These are phyloP conservation scores for Scelioninae gen. 1 DNA, from an alignment of 2,888 invertebrate species.

Conservation along the genomic window DNA sequence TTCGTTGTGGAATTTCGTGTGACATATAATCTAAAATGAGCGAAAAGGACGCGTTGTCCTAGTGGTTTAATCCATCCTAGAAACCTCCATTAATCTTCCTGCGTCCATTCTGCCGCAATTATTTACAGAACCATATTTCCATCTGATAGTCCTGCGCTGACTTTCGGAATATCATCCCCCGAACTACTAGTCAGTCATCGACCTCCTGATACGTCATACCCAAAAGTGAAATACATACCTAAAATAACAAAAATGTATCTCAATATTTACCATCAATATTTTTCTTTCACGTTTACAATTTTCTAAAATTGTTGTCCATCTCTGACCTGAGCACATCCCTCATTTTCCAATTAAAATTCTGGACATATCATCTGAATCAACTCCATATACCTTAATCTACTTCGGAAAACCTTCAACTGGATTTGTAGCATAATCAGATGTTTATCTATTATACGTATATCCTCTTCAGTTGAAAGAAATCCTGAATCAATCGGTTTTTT, in stretches of 20 bases:
- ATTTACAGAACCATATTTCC: slow-evolving; percentile 44
- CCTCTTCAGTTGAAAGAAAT: not conserved
- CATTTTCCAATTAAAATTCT: too few relatives aligned
- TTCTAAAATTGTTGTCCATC: too few relatives aligned
- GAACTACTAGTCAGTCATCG: slow-evolving; percentile 32
- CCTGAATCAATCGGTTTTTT: slow-evolving; percentile 23
- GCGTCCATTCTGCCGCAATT: slow-evolving; percentile 37
- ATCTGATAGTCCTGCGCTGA: slow-evolving; percentile 22
- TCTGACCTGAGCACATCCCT: too few relatives aligned
- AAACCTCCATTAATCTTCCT: slow-evolving; percentile 34
- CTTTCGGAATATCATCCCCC: slow-evolving; percentile 25
- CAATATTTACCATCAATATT: too few relatives aligned
- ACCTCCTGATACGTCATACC: not conserved
- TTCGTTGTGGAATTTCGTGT: slow-evolving; percentile 17
- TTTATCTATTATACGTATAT: slow-evolving; percentile 14
- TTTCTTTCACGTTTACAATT: too few relatives aligned
- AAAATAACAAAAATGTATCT: too few relatives aligned
- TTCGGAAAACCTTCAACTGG: too few relatives aligned
- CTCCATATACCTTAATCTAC: too few relatives aligned
- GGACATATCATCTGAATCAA: too few relatives aligned
- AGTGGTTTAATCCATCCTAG: slow-evolving; percentile 26
- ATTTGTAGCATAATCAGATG: slow-evolving; percentile 1
- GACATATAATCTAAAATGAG: slow-evolving; percentile 4
- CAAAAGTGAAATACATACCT: too few relatives aligned
- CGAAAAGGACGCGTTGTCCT: slow-evolving; percentile 39